Conservation (phyloP, 2,113 vertebrate species). For the Caracal caracal region DNA sequence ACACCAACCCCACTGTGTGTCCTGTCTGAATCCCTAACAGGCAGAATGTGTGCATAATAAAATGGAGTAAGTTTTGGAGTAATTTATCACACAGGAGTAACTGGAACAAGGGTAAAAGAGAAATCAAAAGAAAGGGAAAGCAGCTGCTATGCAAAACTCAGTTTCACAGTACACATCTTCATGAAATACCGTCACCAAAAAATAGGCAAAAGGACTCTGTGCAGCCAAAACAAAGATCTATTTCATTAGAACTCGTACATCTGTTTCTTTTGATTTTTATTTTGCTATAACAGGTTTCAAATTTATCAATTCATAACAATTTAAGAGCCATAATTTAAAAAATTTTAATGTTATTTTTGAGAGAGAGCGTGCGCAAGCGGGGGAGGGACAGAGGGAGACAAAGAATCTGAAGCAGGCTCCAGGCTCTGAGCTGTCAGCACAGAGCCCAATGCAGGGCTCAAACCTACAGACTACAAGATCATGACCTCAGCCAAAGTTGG, state of each 20-base stretch:
- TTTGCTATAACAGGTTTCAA: neutral
- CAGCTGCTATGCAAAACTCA: neutral
- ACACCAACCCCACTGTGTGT: neutral
- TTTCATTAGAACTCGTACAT: neutral
- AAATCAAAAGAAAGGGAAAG: constrained; percentile 11
- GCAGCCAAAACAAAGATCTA: neutral
- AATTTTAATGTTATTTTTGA: too few species aligned
- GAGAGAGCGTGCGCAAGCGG: too few species aligned
- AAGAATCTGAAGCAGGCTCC: too few species aligned
- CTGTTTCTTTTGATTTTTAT: neutral
- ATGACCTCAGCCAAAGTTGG: too few species aligned
- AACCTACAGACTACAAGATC: too few species aligned
- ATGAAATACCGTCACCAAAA: neutral
- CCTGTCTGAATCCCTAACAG: neutral
- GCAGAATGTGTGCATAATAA: neutral
- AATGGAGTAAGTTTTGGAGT: neutral
- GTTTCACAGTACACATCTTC: neutral
- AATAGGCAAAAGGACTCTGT: neutral
- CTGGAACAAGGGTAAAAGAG: neutral
- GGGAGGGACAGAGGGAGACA: too few species aligned
- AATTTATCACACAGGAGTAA: neutral
- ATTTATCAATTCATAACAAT: neutral
- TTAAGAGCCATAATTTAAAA: neutral
- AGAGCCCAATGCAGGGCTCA: too few species aligned
- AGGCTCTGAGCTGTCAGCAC: too few species aligned